phyloP scores from a whole-genome alignment of 2,113 vertebrate species.

The Ibidorhyncha struthersii region DNA sequence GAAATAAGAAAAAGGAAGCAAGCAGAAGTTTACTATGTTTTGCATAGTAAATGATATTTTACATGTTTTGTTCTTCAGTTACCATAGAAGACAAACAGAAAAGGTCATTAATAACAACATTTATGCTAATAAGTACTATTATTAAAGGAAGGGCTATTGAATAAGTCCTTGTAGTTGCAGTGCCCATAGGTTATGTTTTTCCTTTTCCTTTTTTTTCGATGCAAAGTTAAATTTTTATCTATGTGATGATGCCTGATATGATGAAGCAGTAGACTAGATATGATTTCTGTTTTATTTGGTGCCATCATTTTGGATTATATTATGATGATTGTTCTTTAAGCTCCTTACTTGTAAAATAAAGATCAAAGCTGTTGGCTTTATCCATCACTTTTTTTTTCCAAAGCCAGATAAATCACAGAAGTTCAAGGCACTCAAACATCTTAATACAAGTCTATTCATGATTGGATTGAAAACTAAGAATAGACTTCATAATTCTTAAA shows the following conservation, averaged over 20 bases:
- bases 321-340: constrained; percentile 39
- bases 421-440: background rate
- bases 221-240: background rate
- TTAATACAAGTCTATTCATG: background rate
- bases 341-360: constrained; percentile 62
- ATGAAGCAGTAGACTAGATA: background rate
- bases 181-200: background rate
- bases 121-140: background rate
- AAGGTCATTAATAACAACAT: background rate
- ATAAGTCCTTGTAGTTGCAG: background rate
- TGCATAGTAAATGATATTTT: background rate
- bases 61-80: background rate
- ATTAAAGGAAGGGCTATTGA: background rate
- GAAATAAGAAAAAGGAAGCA: background rate
- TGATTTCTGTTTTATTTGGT: constrained; percentile 6
- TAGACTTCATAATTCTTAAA: background rate
- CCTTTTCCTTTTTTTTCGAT: background rate
- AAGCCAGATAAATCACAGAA: constrained; percentile 28
- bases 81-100: background rate
- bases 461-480: background rate
- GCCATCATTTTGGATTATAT: constrained; percentile 56
- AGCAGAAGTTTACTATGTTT: background rate
- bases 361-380: constrained; percentile 56
- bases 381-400: background rate
- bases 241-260: background rate